Evolutionary conservation across 2,113 vertebrate genomes (phyloP).

Genomic region (Micromys minutus): DNA sequence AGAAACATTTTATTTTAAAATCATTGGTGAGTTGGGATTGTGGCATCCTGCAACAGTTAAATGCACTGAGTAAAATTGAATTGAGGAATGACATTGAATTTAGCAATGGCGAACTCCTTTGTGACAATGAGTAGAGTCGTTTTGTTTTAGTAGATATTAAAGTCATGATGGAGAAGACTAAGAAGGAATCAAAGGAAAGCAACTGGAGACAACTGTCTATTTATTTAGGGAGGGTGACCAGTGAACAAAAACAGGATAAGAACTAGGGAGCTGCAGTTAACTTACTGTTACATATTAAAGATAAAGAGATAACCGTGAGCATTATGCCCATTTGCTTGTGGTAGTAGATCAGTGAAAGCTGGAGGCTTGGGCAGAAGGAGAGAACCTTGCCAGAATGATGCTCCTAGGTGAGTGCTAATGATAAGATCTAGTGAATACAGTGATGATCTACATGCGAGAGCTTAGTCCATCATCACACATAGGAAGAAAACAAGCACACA

Average conservation of each 20-base stretch:
- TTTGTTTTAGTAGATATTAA: background rate
- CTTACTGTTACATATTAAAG: background rate
- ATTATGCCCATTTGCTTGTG: no score
- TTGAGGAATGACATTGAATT: background rate
- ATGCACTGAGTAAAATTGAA: background rate
- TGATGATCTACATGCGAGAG: background rate
- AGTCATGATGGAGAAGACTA: background rate
- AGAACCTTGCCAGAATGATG: background rate
- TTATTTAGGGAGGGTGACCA: background rate
- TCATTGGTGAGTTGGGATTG: background rate
- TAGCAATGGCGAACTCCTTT: background rate
- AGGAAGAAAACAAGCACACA: background rate
- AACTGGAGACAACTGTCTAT: no score
- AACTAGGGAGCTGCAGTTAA: background rate
- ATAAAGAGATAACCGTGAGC: background rate
- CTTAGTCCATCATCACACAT: background rate
- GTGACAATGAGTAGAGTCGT: background rate
- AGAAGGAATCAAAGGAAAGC: background rate
- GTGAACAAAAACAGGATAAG: background rate
- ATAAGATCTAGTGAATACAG: background rate
- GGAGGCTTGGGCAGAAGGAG: background rate
- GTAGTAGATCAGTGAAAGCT: background rate
- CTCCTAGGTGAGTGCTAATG: background rate
- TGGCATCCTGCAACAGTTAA: background rate
- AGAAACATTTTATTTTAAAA: background rate